Base-by-base conservation (phyloP, 1,140 invertebrate species). In the Conopomorpha cramerella region DNA sequence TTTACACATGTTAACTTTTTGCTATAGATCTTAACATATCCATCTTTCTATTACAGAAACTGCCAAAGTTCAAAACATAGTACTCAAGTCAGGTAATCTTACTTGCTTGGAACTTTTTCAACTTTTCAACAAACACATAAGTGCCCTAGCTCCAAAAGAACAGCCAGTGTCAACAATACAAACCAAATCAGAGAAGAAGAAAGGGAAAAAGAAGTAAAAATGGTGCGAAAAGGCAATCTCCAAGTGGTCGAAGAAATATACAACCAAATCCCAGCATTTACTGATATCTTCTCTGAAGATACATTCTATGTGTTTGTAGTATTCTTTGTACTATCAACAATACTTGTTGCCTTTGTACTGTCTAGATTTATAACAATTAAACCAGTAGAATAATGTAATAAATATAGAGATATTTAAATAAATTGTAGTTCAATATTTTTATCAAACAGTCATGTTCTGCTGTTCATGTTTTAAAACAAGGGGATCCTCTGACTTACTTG, bases 221-320 rank as follows among this genome's bases (percentile, higher is more conserved):
- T 40, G 51, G 63, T 41, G 66, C 60, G 49, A 53, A 23, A 68
- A 55, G 81, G 79, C 3, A 82, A 82, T 43, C 70, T 90, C 23
- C 84, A 86, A 71, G 78, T 92, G 30, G 87, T 96, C 38, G 89
- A 95, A 53, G 85, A 87, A 43, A 67, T 96, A 30, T 96, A 96
- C 70, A 85, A 86, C 64, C 85, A 92, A 53, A 83, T 96, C 48
- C 95, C 95, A 40, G 85, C 92, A 30, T 98, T 98, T 60, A 93
- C 91, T 3, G 95, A 98, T 76, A 77, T 98, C 25, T 98, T 98
- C 68, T 95, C 96, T 47, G 95, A 98, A 79, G 95, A 98, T 64
- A 90, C 90, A 30, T 98, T 96, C 81, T 98, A 98, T 68, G 86
- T 92, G 41, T 95, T 95, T 79, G 91, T 89, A 23, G 78, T 86